Conservation (phyloP, 2,797 vertebrate genomes). For the Eleutherodactylus coqui region DNA sequence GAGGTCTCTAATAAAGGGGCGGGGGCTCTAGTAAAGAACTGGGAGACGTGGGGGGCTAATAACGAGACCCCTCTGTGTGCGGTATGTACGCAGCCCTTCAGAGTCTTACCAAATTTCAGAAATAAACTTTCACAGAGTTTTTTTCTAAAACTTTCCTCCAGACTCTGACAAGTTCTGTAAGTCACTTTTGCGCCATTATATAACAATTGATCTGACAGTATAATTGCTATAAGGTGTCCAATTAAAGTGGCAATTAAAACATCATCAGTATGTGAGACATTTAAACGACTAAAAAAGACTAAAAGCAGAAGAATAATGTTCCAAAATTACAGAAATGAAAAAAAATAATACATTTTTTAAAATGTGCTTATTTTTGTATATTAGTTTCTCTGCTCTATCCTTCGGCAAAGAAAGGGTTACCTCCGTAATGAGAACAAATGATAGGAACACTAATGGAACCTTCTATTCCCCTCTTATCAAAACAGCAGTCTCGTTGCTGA, state of each 20-base stretch:
- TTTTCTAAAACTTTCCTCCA: neutral
- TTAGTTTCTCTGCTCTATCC: neutral
- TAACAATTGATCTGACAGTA: conserved; percentile 44
- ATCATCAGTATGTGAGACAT: conserved; percentile 38
- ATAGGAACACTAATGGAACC: conserved; percentile 18
- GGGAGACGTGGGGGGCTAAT: no score
- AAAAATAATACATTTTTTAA: neutral
- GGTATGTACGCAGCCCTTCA: neutral
- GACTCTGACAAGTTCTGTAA: neutral
- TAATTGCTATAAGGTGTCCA: conserved; percentile 49
- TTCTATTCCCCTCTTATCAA: conserved; percentile 49
- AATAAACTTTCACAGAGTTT: neutral
- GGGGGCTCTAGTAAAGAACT: no score
- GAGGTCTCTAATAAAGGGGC: no score
- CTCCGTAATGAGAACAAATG: conserved; percentile 24
- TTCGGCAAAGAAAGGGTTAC: conserved; percentile 31
- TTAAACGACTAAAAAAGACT: neutral
- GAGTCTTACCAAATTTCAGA: neutral
- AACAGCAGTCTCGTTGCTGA: conserved; percentile 53
- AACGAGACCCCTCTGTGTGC: no score
- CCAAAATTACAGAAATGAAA: neutral
- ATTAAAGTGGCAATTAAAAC: conserved; percentile 55
- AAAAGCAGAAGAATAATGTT: conserved; percentile 2
- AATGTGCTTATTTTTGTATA: neutral
- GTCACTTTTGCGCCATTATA: conserved; percentile 30